A percentile compares a stretch with the other conserved stretches of the same genome.
Conservation (phyloP, 1,140 invertebrate species). For the Patella vulgata region DNA sequence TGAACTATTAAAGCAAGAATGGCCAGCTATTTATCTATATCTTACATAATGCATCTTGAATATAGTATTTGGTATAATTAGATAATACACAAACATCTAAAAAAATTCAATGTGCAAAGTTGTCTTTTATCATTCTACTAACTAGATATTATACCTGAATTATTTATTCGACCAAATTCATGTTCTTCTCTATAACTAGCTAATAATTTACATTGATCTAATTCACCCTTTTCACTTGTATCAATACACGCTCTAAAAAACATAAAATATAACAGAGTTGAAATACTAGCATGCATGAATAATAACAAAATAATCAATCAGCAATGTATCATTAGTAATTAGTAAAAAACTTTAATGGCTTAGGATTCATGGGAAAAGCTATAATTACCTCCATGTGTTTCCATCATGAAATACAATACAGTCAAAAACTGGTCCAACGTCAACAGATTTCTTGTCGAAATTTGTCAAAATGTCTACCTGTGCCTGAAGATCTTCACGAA, state of each 20-base stretch:
- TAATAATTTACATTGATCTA: constrained; percentile 79
- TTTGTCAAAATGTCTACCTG: constrained; percentile 83
- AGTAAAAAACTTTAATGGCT: too few species aligned
- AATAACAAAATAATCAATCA: too few species aligned
- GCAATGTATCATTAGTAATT: too few species aligned
- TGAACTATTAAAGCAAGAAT: too few species aligned
- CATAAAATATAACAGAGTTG: constrained; percentile 30
- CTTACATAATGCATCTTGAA: too few species aligned
- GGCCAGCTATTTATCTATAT: too few species aligned
- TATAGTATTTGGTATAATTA: too few species aligned
- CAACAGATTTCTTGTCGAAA: constrained; percentile 88
- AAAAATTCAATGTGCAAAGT: too few species aligned
- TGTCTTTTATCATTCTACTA: too few species aligned
- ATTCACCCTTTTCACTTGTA: constrained; percentile 83
- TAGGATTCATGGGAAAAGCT: too few species aligned
- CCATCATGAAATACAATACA: constrained; percentile 93
- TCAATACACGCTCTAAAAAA: constrained; percentile 83
- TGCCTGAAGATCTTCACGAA: constrained; percentile 90
- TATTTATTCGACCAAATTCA: constrained; percentile 73
- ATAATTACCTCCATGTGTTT: constrained; percentile 76
- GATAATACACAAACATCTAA: too few species aligned
- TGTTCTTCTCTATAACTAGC: constrained; percentile 87
- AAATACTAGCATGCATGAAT: too few species aligned
- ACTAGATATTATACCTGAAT: constrained; percentile 41
- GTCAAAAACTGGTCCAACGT: constrained; percentile 90